These are phyloP conservation scores for Centroberyx gerrardi DNA, from an alignment of 2,797 vertebrate species.

Conservation along the genomic window DNA sequence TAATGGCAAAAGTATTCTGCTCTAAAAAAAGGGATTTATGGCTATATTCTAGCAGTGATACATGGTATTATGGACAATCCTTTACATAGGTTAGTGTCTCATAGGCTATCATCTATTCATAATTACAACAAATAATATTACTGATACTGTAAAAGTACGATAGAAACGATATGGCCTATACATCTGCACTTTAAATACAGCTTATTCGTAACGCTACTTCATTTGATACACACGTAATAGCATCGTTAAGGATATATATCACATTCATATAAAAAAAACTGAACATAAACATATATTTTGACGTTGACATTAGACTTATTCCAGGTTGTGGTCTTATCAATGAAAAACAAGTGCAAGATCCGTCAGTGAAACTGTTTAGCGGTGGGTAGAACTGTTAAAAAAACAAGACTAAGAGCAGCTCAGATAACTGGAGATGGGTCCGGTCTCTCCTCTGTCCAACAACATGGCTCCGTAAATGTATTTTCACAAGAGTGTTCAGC, in stretches of 20 bases:
- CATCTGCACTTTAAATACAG: constrained; percentile 83
- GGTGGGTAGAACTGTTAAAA: neutral
- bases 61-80: constrained; percentile 27
- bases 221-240: constrained; percentile 79
- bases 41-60: constrained; percentile 56
- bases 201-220: constrained; percentile 87
- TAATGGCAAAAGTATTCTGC: constrained; percentile 21
- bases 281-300: constrained; percentile 16
- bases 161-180: constrained; percentile 26
- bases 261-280: constrained; percentile 60
- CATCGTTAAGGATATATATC: constrained; percentile 58
- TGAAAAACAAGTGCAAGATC: constrained; percentile 61
- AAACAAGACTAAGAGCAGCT: neutral
- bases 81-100: constrained; percentile 66
- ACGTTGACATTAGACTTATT: constrained; percentile 2
- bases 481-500: neutral
- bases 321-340: constrained; percentile 19
- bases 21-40: constrained; percentile 43
- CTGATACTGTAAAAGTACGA: constrained; percentile 36
- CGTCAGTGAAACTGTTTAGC: constrained; percentile 13
- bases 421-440: neutral
- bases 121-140: constrained; percentile 53
- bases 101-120: constrained; percentile 40
- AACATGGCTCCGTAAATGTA: neutral
- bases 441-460: constrained; percentile 3